Conservation (phyloP, 2,888 invertebrate genomes). For the Lordiphosa fenestrarum region DNA sequence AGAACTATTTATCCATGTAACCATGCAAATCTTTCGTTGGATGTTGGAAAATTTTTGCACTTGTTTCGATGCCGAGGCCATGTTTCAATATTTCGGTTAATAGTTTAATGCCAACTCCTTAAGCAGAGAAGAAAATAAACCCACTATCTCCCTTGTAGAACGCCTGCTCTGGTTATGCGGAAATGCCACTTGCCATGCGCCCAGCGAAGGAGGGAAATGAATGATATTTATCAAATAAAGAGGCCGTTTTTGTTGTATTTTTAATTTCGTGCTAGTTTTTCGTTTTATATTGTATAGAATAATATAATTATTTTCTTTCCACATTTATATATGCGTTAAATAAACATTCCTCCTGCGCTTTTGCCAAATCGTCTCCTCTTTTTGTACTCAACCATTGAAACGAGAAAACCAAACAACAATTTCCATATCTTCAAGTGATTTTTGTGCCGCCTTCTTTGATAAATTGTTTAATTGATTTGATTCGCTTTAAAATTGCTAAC, state of each 20-base stretch:
- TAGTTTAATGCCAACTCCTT: not conserved
- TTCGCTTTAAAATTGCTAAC: slow-evolving; percentile 16
- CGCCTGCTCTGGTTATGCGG: too few species aligned
- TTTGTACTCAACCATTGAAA: slow-evolving; percentile 44
- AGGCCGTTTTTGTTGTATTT: slow-evolving; percentile 5
- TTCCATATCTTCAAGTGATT: not conserved
- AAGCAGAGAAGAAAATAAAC: too few species aligned
- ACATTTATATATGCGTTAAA: slow-evolving; percentile 8
- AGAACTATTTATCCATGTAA: not conserved
- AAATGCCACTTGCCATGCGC: too few species aligned
- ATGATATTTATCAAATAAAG: not conserved
- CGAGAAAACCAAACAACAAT: slow-evolving; percentile 46
- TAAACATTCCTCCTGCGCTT: slow-evolving; percentile 4
- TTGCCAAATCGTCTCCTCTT: slow-evolving; percentile 8
- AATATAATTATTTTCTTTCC: slow-evolving; percentile 8
- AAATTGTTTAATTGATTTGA: slow-evolving; percentile 16
- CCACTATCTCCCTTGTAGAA: too few species aligned
- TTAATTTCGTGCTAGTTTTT: slow-evolving; percentile 51
- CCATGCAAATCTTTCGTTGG: slow-evolving; percentile 23
- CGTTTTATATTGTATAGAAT: slow-evolving; percentile 1
- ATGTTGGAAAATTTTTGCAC: slow-evolving; percentile 17
- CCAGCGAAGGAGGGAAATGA: too few species aligned
- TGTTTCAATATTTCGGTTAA: slow-evolving; percentile 12
- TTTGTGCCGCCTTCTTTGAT: slow-evolving; percentile 5
- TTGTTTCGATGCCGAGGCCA: slow-evolving; percentile 30